Evolutionary conservation across 2,888 invertebrate species (phyloP), one percentile per base, ranked within the genome.

Genomic region (Callimorpha dominula): DNA sequence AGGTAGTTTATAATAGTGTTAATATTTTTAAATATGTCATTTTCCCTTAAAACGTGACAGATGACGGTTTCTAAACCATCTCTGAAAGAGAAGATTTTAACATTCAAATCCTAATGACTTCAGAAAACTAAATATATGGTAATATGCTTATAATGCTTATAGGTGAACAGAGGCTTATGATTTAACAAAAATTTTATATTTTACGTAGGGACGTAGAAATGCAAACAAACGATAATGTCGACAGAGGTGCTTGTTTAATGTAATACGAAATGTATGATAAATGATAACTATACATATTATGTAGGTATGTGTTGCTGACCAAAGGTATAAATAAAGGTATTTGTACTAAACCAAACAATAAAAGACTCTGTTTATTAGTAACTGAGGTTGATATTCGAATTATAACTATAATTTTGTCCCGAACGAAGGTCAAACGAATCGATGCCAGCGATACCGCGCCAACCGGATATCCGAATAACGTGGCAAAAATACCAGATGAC

Each of bases 391-490:
- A 79, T 72, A 78, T 79, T 82, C 65, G 67, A 72, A 12, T 69
- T 9, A 52, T 20, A 20, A 42, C 6, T 14, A n/a, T 17, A 57
- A 14, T 65, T 74, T 68, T 54, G 60, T 73, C 70, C 70, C 72
- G 43, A 68, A 77, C 52, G 75, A 84, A 83, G 83, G 83, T 84
- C 83, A 78, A 70, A 73, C 57, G 72, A 68, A 82, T 79, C 76
- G 76, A 83, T 81, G 85, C 81, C 83, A 81, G 71, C 75, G 68
- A 78, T 76, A 76, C 65, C 67, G 73, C 65, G 70, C 54, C 65
- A 70, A 72, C 73, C 83, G 83, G 83, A 83, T 78, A 78, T 83
- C 83, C 83, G 83, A 84, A 52, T 74, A 79, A 74, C 69, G 75
- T 74, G 70, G 80, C 74, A 76, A 80, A 76, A 82, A 74, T 46